Evolutionary conservation across 2,113 vertebrate genomes (phyloP).

Genomic region (Vimba vimba): DNA sequence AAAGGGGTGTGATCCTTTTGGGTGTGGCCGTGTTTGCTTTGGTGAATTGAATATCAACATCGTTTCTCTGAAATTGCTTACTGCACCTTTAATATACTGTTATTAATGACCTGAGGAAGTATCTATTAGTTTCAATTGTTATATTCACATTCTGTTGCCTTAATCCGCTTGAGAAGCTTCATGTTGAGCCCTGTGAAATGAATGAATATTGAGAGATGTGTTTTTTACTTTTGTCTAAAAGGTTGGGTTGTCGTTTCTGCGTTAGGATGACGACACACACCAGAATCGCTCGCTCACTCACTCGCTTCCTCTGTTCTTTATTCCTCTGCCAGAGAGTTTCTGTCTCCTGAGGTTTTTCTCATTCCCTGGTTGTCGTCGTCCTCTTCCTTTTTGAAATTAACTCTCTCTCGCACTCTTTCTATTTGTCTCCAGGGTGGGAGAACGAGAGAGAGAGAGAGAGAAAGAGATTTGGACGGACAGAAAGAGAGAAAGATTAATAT

Average conservation of each 20-base stretch:
- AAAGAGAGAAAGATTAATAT: conserved; percentile 41
- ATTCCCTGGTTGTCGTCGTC: not conserved
- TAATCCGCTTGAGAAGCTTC: not conserved
- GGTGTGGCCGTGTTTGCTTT: no score
- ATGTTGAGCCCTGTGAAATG: not conserved
- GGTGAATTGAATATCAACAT: no score
- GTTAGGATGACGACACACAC: conserved; percentile 7
- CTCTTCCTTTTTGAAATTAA: conserved; percentile 28
- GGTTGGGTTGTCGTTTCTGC: not conserved
- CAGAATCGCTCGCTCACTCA: no score
- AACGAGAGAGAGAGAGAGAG: not conserved
- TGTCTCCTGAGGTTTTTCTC: conserved; percentile 10
- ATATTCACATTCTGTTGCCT: not conserved
- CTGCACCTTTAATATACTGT: not conserved
- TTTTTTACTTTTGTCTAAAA: not conserved
- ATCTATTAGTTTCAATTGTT: no score
- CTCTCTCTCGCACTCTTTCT: conserved; percentile 20
- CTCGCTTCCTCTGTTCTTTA: conserved; percentile 16
- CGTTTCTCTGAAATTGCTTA: not conserved
- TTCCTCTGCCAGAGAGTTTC: conserved; percentile 37
- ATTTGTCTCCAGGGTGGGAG: conserved; percentile 26
- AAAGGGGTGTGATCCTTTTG: no score
- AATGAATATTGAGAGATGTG: not conserved
- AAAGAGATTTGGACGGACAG: conserved; percentile 26
- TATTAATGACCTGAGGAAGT: not conserved